Evolutionary conservation across 64 coral and sea anemone genomes (phyloP).

Genomic region (Platygyra sinensis): DNA sequence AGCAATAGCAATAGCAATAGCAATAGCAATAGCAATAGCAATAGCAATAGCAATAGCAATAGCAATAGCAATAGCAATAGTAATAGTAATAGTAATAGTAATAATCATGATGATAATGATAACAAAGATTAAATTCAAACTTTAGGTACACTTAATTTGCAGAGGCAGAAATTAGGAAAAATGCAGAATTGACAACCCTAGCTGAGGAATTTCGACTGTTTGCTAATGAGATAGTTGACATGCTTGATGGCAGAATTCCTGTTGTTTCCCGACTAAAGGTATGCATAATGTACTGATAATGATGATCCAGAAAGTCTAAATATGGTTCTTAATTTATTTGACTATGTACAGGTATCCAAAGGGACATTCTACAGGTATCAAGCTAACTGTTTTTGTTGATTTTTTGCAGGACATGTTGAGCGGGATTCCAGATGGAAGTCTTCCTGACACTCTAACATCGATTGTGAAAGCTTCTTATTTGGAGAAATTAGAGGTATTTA

Average conservation of each 20-base stretch:
- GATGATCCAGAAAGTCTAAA: background rate
- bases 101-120: too few relatives aligned
- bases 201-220: constrained; percentile 78
- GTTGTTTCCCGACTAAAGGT: constrained; percentile 86
- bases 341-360: too few relatives aligned
- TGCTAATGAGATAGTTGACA: constrained; percentile 72
- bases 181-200: constrained; percentile 69
- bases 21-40: too few relatives aligned
- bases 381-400: background rate
- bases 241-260: constrained; percentile 82
- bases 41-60: too few relatives aligned
- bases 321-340: background rate
- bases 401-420: constrained; percentile 75
- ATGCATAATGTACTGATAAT: background rate
- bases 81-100: too few relatives aligned
- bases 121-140: background rate
- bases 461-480: constrained; percentile 86
- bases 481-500: constrained; percentile 91
- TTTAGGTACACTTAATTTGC: background rate
- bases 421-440: constrained; percentile 85
- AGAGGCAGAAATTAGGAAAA: constrained; percentile 92
- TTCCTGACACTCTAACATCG: constrained; percentile 85
- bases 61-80: too few relatives aligned
- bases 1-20: too few relatives aligned
- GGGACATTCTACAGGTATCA: too few relatives aligned